Conservation (phyloP, 2,888 invertebrate genomes). For the Thelaira solivaga region DNA sequence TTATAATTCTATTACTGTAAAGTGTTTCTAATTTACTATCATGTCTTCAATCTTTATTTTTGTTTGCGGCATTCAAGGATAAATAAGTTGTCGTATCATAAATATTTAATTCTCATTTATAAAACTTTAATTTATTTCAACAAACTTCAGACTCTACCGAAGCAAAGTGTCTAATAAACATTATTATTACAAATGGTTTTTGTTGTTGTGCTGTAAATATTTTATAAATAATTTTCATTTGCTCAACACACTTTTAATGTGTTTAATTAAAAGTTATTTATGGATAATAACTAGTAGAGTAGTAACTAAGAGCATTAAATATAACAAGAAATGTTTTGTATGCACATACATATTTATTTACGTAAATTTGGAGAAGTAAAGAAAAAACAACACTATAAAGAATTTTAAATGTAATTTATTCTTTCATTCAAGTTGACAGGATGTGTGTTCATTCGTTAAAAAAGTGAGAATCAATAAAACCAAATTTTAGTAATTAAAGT, state of each 20-base stretch:
- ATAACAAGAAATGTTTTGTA: too few relatives aligned
- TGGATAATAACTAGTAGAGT: background rate
- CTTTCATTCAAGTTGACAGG: too few relatives aligned
- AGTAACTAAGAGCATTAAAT: background rate
- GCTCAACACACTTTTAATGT: background rate
- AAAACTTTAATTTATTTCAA: constrained; percentile 31
- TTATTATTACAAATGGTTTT: constrained; percentile 10
- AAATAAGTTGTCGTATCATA: constrained; percentile 51
- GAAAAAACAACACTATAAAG: too few relatives aligned
- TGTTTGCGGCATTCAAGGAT: background rate
- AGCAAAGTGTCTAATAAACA: constrained; percentile 25
- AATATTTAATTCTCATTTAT: constrained; percentile 53
- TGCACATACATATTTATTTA: too few relatives aligned
- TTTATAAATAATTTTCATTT: constrained; percentile 5
- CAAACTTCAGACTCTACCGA: background rate
- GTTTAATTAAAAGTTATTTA: constrained; percentile 31
- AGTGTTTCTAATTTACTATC: constrained; percentile 8
- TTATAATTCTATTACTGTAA: background rate
- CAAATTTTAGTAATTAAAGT: too few relatives aligned
- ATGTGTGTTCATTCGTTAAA: too few relatives aligned
- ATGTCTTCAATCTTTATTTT: background rate
- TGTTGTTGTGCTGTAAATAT: constrained; percentile 4
- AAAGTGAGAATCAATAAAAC: too few relatives aligned
- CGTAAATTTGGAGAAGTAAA: too few relatives aligned
- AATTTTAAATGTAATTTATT: too few relatives aligned